Base-by-base conservation (phyloP, 2,888 invertebrate species). In the Brachycybe producta region DNA sequence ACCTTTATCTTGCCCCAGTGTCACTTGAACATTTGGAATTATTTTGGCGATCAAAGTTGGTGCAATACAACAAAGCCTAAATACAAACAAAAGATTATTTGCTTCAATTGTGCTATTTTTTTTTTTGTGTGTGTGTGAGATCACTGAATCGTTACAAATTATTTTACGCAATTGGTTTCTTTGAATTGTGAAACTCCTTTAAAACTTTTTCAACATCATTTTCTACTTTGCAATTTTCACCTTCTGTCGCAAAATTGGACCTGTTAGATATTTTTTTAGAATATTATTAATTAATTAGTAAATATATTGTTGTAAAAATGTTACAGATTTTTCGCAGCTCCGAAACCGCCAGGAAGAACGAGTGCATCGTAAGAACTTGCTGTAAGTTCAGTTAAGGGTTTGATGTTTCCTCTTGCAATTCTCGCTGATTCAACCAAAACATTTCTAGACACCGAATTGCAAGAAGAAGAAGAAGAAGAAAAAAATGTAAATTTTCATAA, bases 301-400 rank as follows among this genome's bases (percentile, higher is more conserved):
- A 13, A 35, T 2, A 44, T 46, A 44, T 23, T 34, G 40, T 24
- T 42, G 23, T 35, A 51, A 52, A 60, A 32, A 43, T 59, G 72
- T 64, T 57, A 75, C 73, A 75, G 58, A 56, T 74, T 75, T 57
- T 74, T 73, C 3, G 73, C 75, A 26, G 67, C 73, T 3, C 75
- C 75, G 63, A 73, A 74, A 28, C 75, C 75, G 43, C 75, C 75
- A 21, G 75, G 75, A 55, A 76, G 67, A n/a, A 76, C 60, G 7
- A 75, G 65, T 11, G 70, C 75, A 61, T 67, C 70, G 55, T 67
- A 68, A n/a, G 57, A 58, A 19, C 59, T 58, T 2, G 65, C 59
- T 21, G 63, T 61, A 23, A 74, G 65, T n/a, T 68, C 62, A 43
- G 63, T 61, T 11, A 75, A 57, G 57, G 65, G 58, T 54, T 61